Conservation (phyloP, 2,113 vertebrate genomes). For the Suricata suricatta region DNA sequence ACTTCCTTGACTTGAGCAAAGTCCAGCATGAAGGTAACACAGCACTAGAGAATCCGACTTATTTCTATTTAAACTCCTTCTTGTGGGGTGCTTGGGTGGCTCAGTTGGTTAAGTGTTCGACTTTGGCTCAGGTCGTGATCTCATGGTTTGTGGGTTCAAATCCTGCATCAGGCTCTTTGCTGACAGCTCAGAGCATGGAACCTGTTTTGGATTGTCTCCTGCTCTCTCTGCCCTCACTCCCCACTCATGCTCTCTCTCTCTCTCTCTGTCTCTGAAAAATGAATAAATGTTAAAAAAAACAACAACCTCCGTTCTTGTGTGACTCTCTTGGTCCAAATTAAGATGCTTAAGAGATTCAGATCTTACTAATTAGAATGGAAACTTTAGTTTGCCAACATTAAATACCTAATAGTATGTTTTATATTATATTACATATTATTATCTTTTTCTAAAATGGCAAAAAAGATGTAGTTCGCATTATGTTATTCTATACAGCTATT, state of each 20-base stretch:
- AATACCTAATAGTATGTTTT: neutral
- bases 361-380: neutral
- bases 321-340: neutral
- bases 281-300: too few species aligned
- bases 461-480: neutral
- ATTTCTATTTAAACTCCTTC: neutral
- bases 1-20: neutral
- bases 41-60: neutral
- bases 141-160: too few species aligned
- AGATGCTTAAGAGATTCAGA: neutral
- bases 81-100: neutral
- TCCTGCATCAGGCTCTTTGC: too few species aligned
- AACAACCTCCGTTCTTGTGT: neutral
- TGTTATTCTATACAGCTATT: neutral
- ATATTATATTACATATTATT: neutral
- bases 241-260: too few species aligned
- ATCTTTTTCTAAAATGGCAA: neutral
- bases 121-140: too few species aligned
- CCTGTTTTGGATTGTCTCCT: too few species aligned
- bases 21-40: neutral
- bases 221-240: too few species aligned
- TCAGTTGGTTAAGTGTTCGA: too few species aligned
- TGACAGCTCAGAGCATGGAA: too few species aligned
- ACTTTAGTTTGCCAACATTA: neutral
- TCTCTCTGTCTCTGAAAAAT: too few species aligned